Conservation (phyloP, 2,113 vertebrate species). For the western clawed frog (Xenopus tropicalis) region UCB_Xtro_10.0 CM004451.2:47395501-47396000, state of each 20-base stretch:
- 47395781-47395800: constrained; percentile 62
- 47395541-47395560: constrained; percentile 59
- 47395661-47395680: constrained; percentile 48
- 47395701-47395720: constrained; percentile 56
- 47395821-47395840: constrained; percentile 59
- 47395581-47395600: constrained; percentile 45
- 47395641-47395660: constrained; percentile 46
- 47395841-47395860: constrained; percentile 53
- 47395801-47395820: constrained; percentile 52
- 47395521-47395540: constrained; percentile 48
- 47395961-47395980: not conserved
- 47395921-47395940: constrained; percentile 2
- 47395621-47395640: constrained; percentile 46
- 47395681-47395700: constrained; percentile 55
- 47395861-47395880: constrained; percentile 80
- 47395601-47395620: constrained; percentile 34
- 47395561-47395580: constrained; percentile 62
- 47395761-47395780: constrained; percentile 55
- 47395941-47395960: not conserved
- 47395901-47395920: constrained; percentile 73
- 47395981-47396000: no score
- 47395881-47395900: constrained; percentile 79
- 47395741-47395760: constrained; percentile 54
- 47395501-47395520: constrained; percentile 12
- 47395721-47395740: constrained; percentile 53